Base-by-base conservation (phyloP, 1,140 invertebrate species). In the Eueides isabella region DNA sequence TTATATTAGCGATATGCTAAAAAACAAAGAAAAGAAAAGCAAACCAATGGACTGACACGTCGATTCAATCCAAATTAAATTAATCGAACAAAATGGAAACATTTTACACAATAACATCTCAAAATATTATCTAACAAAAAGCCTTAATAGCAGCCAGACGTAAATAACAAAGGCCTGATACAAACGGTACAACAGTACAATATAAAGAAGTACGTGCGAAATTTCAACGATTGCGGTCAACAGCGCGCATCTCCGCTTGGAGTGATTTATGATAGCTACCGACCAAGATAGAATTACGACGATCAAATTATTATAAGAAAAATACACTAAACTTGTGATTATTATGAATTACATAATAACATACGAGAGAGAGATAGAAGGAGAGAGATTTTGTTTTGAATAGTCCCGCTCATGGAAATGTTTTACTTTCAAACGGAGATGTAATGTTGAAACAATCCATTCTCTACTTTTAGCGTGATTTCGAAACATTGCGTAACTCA, bases 181-280 rank as follows among this genome's bases (percentile, higher is more conserved):
- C 61, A 38, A 73, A 68, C 33, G 66, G 72, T 73, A 31, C 66
- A 65, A 14, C 23, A 62, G 19, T 44, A 28, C 71, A 41, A 73
- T 68, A 48, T 72, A 65, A 64, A 12, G 41, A 70, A 75, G 64
- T 55, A 75, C 73, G 69, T 67, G 75, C 78, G 72, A 74, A 79
- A 76, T 83, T 80, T 80, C 63, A 72, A 75, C 71, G 71, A 75
- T 69, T 61, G 75, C 70, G 78, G 62, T 74, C 74, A 74, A 64
- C 74, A 64, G 72, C 41, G 83, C 80, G 79, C 76, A 81, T 80
- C 78, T 80, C 80, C 81, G 79, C 68, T 66, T 29, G 67, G 6
- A 44, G 77, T 84, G 82, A 80, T 81, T 78, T 81, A 80, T 78
- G 75, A 61, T 28, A 16, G 41, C 55, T 72, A 72, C 69, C 41